These are phyloP conservation scores for Atractosteus spatula DNA, from an alignment of 2,113 vertebrate genomes.

Conservation along the genomic window DNA sequence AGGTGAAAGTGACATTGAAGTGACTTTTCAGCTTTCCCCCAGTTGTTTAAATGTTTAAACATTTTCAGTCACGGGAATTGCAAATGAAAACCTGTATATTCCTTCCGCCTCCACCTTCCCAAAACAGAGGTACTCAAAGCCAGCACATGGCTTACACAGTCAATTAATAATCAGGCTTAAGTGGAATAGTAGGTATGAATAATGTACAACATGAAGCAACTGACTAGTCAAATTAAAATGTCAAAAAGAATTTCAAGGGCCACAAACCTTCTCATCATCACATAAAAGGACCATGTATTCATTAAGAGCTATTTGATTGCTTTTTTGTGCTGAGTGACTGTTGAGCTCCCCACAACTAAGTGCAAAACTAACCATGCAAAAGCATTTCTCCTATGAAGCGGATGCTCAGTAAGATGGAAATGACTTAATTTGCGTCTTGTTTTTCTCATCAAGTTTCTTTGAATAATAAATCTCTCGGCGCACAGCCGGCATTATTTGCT, in stretches of 20 bases:
- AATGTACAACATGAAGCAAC: slow-evolving; percentile 15
- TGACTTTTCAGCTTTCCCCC: not conserved
- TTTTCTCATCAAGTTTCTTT: not conserved
- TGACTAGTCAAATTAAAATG: slow-evolving; percentile 26
- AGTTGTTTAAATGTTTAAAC: slow-evolving; percentile 19
- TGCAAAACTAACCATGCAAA: not conserved
- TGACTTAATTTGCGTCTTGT: slow-evolving; percentile 1
- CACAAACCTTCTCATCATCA: slow-evolving; percentile 19
- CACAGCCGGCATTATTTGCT: not conserved
- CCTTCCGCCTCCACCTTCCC: not conserved
- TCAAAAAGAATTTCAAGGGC: slow-evolving; percentile 28
- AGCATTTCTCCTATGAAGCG: not conserved
- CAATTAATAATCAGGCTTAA: slow-evolving; percentile 14
- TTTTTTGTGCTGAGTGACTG: slow-evolving; percentile 11
- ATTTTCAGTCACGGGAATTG: not conserved
- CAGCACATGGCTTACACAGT: slow-evolving; percentile 13
- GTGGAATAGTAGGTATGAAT: slow-evolving; percentile 15
- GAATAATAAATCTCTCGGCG: not conserved
- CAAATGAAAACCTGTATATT: slow-evolving; percentile 32
- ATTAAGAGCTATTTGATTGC: slow-evolving; percentile 25
- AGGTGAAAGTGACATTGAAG: slow-evolving; percentile 16
- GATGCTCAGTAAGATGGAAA: not conserved
- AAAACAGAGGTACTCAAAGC: slow-evolving; percentile 15
- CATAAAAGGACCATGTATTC: slow-evolving; percentile 24
- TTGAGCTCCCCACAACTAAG: not conserved